These are phyloP conservation scores for Rhinoraja longicauda DNA, from an alignment of 2,797 vertebrate species.

Conservation along the genomic window DNA sequence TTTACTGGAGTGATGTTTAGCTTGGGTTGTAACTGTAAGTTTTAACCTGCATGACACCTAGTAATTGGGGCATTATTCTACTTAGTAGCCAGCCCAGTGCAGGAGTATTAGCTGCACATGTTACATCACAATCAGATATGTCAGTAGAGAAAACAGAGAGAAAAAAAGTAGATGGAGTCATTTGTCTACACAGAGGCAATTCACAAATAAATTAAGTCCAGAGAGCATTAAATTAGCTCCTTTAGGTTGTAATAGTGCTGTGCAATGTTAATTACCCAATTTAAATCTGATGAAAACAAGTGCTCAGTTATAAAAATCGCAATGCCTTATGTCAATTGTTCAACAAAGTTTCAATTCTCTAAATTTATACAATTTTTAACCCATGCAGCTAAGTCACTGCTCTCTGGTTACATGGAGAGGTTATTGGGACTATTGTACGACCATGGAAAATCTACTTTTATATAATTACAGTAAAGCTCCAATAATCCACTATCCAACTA, in stretches of 20 bases:
- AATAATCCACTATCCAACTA: too few species aligned
- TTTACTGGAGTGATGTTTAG: neutral
- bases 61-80: neutral
- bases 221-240: neutral
- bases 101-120: neutral
- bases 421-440: neutral
- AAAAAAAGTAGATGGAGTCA: neutral
- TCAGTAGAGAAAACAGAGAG: neutral
- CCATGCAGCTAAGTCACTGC: neutral
- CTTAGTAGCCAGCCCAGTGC: neutral
- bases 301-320: neutral
- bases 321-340: neutral
- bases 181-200: too few species aligned
- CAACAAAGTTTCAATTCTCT: neutral
- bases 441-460: neutral
- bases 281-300: neutral
- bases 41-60: neutral
- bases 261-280: neutral
- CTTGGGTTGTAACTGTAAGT: neutral
- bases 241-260: neutral
- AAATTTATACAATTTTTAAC: neutral
- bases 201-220: neutral
- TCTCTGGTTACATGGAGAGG: neutral
- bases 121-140: neutral
- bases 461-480: neutral